Conservation (phyloP, 2,888 invertebrate species). For the Leptura quadrifasciata region DNA sequence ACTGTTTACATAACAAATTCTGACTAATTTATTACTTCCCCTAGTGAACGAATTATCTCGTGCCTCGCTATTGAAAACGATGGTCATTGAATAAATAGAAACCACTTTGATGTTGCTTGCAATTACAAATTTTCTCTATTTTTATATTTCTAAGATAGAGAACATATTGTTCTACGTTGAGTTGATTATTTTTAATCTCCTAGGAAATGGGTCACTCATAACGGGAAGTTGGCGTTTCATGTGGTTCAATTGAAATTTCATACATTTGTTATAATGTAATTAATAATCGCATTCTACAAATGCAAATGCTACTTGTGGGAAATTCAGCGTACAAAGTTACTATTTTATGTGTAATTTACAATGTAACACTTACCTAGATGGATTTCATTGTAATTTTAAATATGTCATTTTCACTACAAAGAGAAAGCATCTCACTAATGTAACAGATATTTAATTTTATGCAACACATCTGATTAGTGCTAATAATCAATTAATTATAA, state of each 20-base stretch:
- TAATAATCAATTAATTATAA: too few species aligned
- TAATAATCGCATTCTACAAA: background rate
- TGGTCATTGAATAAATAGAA: background rate
- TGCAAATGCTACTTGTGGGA: background rate
- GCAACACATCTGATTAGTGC: too few species aligned
- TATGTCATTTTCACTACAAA: background rate
- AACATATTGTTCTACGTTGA: background rate
- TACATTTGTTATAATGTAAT: background rate
- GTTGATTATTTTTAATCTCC: conserved; percentile 3
- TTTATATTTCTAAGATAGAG: background rate
- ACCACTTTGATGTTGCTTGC: background rate
- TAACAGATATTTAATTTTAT: background rate
- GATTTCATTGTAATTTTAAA: background rate
- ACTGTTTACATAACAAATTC: conserved; percentile 50
- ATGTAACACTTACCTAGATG: background rate
- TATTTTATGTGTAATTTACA: background rate
- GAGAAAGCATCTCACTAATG: conserved; percentile 27
- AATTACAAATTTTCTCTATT: background rate
- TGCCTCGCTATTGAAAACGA: background rate
- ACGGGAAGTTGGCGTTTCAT: background rate
- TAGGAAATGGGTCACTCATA: background rate
- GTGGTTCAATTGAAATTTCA: background rate
- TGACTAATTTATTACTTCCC: conserved; percentile 17
- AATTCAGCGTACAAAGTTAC: background rate
- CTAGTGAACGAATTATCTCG: background rate